Percentiles rank a stretch among this genome's conserved stretches.
These are phyloP conservation scores for Hypercompe scribonia DNA, from an alignment of 2,888 invertebrate species.

Conservation along the genomic window DNA sequence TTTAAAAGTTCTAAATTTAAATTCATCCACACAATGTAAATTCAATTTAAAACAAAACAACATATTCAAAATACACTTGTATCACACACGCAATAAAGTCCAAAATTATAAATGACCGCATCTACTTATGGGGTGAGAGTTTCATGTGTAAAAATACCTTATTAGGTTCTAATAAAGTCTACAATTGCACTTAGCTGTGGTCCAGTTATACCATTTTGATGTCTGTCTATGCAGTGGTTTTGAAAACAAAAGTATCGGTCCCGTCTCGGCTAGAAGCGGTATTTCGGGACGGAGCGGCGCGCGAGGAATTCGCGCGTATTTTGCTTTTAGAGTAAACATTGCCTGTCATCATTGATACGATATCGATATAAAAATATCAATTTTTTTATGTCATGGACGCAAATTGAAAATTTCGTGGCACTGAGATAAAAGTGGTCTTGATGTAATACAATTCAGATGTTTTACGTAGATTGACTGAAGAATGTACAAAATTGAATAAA, in stretches of 20 bases:
- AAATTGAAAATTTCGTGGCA: not conserved
- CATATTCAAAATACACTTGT: conserved; percentile 12
- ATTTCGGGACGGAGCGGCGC: conserved; percentile 45
- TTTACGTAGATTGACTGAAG: too few species aligned
- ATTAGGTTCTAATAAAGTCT: not conserved
- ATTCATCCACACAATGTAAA: not conserved
- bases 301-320: conserved; percentile 40
- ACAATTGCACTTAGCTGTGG: conserved; percentile 1
- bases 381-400: conserved; percentile 14
- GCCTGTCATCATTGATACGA: conserved; percentile 20
- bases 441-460: not conserved
- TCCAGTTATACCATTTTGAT: conserved; percentile 32
- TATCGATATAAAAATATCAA: conserved; percentile 24
- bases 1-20: not conserved
- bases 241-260: conserved; percentile 37
- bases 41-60: conserved; percentile 14
- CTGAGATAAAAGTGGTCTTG: not conserved
- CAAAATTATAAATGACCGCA: conserved; percentile 31
- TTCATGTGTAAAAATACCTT: conserved; percentile 14
- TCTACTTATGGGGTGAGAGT: not conserved
- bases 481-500: too few species aligned
- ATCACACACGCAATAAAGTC: conserved; percentile 27
- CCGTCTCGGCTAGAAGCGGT: conserved; percentile 32
- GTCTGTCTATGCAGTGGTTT: conserved; percentile 29
- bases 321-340: conserved; percentile 36